Evolutionary conservation across 2,888 invertebrate species (phyloP).

Genomic region (Agonopterix heracliana): DNA sequence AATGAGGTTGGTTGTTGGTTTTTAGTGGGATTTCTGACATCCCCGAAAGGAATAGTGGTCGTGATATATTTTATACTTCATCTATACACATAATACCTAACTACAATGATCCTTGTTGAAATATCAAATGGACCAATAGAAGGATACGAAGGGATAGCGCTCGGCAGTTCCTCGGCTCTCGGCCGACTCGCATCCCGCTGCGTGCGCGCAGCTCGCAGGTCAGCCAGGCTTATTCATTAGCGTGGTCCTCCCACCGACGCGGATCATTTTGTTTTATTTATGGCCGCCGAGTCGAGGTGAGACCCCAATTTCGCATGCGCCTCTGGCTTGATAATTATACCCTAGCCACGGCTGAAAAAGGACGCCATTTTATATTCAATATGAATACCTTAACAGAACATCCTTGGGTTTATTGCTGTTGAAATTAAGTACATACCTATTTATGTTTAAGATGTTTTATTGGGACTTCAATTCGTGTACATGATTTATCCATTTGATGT

Average conservation of each 20-base stretch:
- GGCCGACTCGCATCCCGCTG: not conserved
- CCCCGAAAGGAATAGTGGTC: too few relatives aligned
- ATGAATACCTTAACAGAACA: constrained; percentile 25
- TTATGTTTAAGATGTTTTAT: not conserved
- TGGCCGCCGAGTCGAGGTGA: constrained; percentile 66
- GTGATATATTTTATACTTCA: too few relatives aligned
- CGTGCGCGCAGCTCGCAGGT: constrained; percentile 7
- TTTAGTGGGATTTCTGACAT: too few relatives aligned
- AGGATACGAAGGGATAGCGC: constrained; percentile 6
- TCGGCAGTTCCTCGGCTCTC: constrained; percentile 1
- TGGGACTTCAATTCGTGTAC: not conserved
- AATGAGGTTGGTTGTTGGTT: too few relatives aligned
- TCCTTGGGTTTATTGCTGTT: too few relatives aligned
- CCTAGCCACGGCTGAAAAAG: constrained; percentile 60
- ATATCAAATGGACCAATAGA: constrained; percentile 23
- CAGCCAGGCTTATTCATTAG: constrained; percentile 64
- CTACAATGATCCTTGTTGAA: constrained; percentile 6
- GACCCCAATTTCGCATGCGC: constrained; percentile 75
- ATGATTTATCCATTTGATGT: not conserved
- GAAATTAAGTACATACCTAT: not conserved
- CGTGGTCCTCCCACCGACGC: constrained; percentile 65
- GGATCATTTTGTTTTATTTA: constrained; percentile 72
- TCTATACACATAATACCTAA: too few relatives aligned
- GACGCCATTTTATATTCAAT: constrained; percentile 64
- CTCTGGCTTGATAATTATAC: constrained; percentile 70